These are phyloP conservation scores for Drosophila tani DNA, from an alignment of 1,140 invertebrate species.

Conservation along the genomic window DNA sequence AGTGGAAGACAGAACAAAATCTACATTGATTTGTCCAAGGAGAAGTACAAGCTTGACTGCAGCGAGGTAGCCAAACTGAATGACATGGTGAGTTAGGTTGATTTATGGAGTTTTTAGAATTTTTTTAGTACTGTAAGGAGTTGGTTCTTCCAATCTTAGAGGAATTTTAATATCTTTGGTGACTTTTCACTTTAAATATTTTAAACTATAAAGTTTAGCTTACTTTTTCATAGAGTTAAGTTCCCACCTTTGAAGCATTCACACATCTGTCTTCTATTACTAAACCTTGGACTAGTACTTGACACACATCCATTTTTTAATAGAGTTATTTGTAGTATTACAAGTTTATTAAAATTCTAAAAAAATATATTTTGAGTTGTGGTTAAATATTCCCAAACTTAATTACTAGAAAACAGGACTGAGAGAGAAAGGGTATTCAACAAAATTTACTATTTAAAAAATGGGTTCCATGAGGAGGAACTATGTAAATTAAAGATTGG, in stretches of 20 bases:
- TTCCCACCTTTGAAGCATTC: no score
- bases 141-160: no score
- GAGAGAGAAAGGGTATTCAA: no score
- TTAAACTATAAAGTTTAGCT: no score
- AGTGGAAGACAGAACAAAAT: constrained; percentile 82
- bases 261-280: no score
- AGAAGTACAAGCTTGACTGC: constrained; percentile 79
- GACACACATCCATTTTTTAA: neutral
- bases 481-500: no score
- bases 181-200: no score
- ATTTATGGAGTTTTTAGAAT: neutral
- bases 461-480: neutral
- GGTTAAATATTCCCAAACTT: neutral
- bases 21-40: constrained; percentile 78
- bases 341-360: neutral
- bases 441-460: neutral
- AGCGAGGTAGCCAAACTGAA: constrained; percentile 67
- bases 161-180: no score
- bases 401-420: neutral
- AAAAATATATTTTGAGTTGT: neutral
- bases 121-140: no score
- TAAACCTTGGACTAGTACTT: no score
- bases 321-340: no score
- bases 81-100: constrained; percentile 64
- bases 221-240: no score